phyloP scores from a whole-genome alignment of 2,797 vertebrate genomes.

The Australoheros facetus region DNA sequence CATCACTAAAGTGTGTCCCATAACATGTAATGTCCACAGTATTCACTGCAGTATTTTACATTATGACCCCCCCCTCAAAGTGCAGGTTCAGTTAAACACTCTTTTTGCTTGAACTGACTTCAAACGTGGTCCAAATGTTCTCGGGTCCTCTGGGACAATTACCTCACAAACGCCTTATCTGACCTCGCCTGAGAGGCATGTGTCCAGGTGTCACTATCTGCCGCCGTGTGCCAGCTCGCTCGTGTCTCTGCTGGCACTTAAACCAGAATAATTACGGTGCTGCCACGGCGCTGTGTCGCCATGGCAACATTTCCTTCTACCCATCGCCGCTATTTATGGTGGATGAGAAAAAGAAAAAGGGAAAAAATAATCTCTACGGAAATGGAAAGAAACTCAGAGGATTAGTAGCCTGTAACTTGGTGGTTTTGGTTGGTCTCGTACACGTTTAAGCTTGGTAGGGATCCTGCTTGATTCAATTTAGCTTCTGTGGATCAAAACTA shows the following conservation, averaged over 20 bases:
- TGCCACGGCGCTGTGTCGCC: constrained; percentile 68
- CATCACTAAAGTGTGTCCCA: constrained; percentile 26
- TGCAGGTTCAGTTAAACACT: not conserved
- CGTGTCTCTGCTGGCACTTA: constrained; percentile 55
- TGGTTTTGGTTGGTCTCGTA: not conserved
- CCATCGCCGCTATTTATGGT: constrained; percentile 69
- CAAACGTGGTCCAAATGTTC: not conserved
- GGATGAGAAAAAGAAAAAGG: constrained; percentile 4
- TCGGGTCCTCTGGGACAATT: not conserved
- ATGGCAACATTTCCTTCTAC: constrained; percentile 72
- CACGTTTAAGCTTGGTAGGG: not conserved
- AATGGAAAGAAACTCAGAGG: constrained; percentile 24
- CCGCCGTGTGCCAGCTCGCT: constrained; percentile 39
- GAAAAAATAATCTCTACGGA: constrained; percentile 8
- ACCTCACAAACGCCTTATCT: not conserved
- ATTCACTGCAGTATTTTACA: not conserved
- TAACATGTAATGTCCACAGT: constrained; percentile 15
- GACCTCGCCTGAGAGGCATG: not conserved
- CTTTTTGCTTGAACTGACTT: not conserved
- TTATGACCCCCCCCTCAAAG: not conserved
- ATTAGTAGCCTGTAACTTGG: constrained; percentile 13
- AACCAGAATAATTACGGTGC: constrained; percentile 71
- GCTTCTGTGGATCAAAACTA: not conserved
- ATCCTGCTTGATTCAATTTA: not conserved
- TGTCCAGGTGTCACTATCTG: constrained; percentile 59